These are phyloP conservation scores for Amphimallon solstitiale DNA, from an alignment of 2,888 invertebrate genomes.

Conservation along the genomic window DNA sequence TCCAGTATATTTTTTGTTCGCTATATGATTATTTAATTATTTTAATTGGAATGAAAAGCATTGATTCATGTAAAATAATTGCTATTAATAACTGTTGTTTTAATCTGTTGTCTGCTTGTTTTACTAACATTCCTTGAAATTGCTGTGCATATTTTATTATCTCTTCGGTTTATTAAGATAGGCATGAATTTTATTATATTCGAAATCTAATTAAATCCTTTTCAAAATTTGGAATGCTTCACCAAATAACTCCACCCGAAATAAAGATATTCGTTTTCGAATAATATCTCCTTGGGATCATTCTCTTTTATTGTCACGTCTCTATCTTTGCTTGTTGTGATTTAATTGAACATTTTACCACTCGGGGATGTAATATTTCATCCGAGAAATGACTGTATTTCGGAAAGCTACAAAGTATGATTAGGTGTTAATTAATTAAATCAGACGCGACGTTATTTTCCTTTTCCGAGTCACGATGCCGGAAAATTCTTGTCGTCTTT, in stretches of 20 bases:
- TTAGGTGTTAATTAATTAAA: conserved; percentile 12
- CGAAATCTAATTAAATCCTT: conserved; percentile 1
- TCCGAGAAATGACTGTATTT: neutral
- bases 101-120: too few relatives aligned
- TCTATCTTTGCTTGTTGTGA: neutral
- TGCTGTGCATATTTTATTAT: neutral
- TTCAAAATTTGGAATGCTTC: neutral
- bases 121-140: too few relatives aligned
- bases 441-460: neutral
- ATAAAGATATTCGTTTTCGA: neutral
- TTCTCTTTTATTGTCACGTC: neutral
- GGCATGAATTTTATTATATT: conserved; percentile 1
- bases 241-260: neutral
- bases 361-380: neutral
- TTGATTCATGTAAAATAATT: too few relatives aligned
- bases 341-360: conserved; percentile 6
- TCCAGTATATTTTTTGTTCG: too few relatives aligned
- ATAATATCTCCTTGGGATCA: neutral
- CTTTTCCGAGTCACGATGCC: neutral
- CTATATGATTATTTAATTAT: too few relatives aligned
- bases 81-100: too few relatives aligned
- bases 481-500: neutral
- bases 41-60: too few relatives aligned
- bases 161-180: neutral
- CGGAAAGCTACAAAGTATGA: neutral